phyloP scores from a whole-genome alignment of 1,140 invertebrate species.

The Drosophila mojavensis region DNA sequence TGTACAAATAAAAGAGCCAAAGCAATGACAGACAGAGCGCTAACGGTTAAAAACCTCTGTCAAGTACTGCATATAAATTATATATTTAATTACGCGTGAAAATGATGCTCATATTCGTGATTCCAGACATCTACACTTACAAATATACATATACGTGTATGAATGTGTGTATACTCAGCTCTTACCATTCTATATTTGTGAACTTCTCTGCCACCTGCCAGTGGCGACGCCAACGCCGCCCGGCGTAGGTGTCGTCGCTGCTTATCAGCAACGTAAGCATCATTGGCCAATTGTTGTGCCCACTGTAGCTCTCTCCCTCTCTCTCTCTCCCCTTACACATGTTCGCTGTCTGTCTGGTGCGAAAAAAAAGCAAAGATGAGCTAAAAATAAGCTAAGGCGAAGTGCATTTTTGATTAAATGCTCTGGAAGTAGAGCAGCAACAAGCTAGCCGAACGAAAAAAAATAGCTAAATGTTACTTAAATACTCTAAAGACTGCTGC shows the following conservation, averaged over 20 bases:
- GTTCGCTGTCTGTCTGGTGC: neutral
- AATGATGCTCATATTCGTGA: neutral
- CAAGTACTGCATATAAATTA: conserved; percentile 20
- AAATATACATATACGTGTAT: neutral
- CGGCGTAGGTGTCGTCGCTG: neutral
- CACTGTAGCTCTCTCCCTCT: neutral
- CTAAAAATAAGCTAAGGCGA: neutral
- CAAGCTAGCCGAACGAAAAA: neutral
- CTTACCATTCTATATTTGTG: conserved; percentile 10
- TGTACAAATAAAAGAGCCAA: conserved; percentile 44
- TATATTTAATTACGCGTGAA: conserved; percentile 35
- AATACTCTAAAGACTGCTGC: neutral
- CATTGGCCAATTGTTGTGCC: neutral
- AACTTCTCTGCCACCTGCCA: neutral
- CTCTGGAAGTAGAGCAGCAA: neutral
- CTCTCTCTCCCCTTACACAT: conserved; percentile 11
- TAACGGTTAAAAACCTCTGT: conserved; percentile 20
- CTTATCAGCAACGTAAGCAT: conserved; percentile 36
- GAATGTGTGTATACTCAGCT: neutral
- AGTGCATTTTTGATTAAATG: neutral
- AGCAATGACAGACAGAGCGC: conserved; percentile 27
- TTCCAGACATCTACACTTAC: neutral
- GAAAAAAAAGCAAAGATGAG: neutral
- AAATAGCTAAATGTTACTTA: neutral
- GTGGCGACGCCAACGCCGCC: neutral